Conservation (phyloP, 2,797 vertebrate genomes). For the Poecilia velifera region DNA sequence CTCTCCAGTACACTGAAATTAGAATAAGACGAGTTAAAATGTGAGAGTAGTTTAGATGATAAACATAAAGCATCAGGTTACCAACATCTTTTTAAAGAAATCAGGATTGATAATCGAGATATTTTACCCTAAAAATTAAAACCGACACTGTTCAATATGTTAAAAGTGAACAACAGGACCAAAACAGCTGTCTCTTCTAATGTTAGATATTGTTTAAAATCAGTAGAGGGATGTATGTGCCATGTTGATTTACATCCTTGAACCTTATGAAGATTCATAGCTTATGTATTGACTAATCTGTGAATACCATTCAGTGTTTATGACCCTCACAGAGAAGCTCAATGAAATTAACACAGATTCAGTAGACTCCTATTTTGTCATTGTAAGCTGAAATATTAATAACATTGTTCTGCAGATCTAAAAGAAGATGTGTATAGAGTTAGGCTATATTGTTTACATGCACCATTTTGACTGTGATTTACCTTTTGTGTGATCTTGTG, state of each 20-base stretch:
- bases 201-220: constrained; percentile 10
- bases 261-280: constrained; percentile 63
- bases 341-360: constrained; percentile 12
- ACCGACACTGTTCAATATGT: neutral
- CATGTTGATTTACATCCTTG: constrained; percentile 6
- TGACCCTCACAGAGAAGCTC: constrained; percentile 45
- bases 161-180: neutral
- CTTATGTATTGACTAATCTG: constrained; percentile 63
- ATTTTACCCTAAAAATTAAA: constrained; percentile 7
- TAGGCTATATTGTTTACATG: constrained; percentile 15
- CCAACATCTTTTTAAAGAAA: neutral
- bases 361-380: constrained; percentile 1
- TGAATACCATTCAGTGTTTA: constrained; percentile 81
- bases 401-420: constrained; percentile 13
- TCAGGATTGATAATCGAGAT: neutral
- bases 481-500: constrained; percentile 5
- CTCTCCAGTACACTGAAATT: neutral
- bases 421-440: neutral
- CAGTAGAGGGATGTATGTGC: constrained; percentile 7
- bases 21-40: constrained; percentile 2
- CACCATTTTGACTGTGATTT: constrained; percentile 35
- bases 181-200: neutral
- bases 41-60: neutral
- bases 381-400: neutral
- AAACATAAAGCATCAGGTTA: constrained; percentile 3